Evolutionary conservation across 1,140 invertebrate genomes (phyloP), one percentile per base, ranked within the genome.

Genomic region (Scylla paramamosain): DNA sequence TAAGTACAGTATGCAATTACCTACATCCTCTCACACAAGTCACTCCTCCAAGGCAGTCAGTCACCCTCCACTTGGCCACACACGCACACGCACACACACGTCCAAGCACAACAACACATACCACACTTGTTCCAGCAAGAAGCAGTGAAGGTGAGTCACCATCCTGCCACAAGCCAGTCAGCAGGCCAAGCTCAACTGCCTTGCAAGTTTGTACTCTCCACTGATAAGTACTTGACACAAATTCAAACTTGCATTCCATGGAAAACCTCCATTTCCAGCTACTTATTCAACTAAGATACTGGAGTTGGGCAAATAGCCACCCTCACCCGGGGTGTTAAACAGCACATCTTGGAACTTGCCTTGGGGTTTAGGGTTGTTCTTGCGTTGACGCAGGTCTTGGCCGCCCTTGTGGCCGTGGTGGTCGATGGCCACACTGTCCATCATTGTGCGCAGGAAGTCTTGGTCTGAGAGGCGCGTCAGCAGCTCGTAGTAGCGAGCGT

Each of bases 261-360:
- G 6, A n/a, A 7, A 25, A n/a, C 67, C 67, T n/a, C 14, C 25
- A n/a, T 45, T 46, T 45, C 93, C 87, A 46, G 29, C 77, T 39
- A 94, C 67, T 95, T 93, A 95, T 95, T 95, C 95, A 84, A 95
- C 95, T 90, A 95, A 83, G 87, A 95, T 95, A 59, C 92, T 93
- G 91, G 95, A 93, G 88, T 95, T 95, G 86, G 95, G 95, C 52
- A 95, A 88, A 86, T 93, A 95, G 29, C 95, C 95, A 31, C 95
- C 95, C 39, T 95, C 95, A 48, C 92, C 92, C 28, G 95, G 95
- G 28, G 95, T 93, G 91, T 84, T 67, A 93, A 95, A 95, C 92
- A 95, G 91, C 46, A 92, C 92, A 95, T 95, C 95, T 59, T 95
- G 94, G 83, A 95, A 95, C 95, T 95, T 95, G 95, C 95, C 95